Base-by-base conservation (phyloP, 2,888 invertebrate genomes). In the Cordilura impudica region DNA sequence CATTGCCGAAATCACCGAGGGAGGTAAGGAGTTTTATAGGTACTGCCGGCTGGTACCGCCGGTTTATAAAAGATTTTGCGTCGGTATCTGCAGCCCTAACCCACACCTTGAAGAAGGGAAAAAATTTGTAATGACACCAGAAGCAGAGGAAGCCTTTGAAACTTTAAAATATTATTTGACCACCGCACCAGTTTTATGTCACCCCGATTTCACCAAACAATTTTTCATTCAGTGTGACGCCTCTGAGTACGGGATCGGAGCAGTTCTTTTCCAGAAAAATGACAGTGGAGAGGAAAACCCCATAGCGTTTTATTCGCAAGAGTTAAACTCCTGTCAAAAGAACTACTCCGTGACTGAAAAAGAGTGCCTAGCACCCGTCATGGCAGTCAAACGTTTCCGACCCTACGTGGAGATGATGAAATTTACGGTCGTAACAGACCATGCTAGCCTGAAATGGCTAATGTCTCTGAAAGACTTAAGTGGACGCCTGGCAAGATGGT, bases 401-500 rank as follows among this genome's bases (percentile, higher is more conserved):
- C 58, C 61, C 0, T 80, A 82, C 23, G 69, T 79, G 5, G 81
- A 82, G 49, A 21, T 56, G 0, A 61, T 66, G 60, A 35, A 49
- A 2, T 80, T 80, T 35, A 69, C 66, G 6, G 51, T 74, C 7
- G 56, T 69, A 6, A 69, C 69, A 2, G 70, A 70, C 23, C 65
- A 69, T 19, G 61, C 70, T 0, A 70, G 49, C 23, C 26, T 66
- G 2, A 63, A 65, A n/a, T 76, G 58, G 70, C 58, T 76, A 2
- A 71, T 66, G 76, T 4, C 7, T 0, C 53, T 65, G 5, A 45
- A 51, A 4, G 71, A 77, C 12, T 31, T 77, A 8, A 54, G 35
- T n/a, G 77, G 77, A 4, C 31, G 77, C 23, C 35, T 85, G 23
- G 84, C 84, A 6, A 49, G 85, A 8, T 86, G 81, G 82, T 75